Conservation (phyloP, 2,888 invertebrate genomes). For the Drosophila neonasuta region DNA sequence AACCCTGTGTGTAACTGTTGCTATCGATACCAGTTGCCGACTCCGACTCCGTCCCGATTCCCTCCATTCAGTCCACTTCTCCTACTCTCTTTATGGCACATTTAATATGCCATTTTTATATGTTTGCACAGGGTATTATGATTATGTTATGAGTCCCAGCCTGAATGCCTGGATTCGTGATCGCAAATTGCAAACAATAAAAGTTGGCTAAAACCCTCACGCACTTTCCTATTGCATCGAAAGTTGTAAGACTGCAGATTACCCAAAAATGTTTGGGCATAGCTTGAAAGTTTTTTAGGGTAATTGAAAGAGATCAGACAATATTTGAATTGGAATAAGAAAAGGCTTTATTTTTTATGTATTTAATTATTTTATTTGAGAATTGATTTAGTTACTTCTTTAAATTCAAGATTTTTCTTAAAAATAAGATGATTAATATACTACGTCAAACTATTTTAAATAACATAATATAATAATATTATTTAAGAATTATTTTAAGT, state of each 20-base stretch:
- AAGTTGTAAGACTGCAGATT: not conserved
- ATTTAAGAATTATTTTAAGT: too few species aligned
- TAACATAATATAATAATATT: too few species aligned
- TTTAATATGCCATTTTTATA: slow-evolving; percentile 58
- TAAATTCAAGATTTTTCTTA: too few species aligned
- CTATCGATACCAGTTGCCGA: slow-evolving; percentile 67
- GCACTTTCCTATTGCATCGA: not conserved
- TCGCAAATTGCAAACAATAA: slow-evolving; percentile 17
- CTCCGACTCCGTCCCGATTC: slow-evolving; percentile 22
- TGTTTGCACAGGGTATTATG: slow-evolving; percentile 48
- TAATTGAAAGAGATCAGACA: too few species aligned
- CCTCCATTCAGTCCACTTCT: not conserved
- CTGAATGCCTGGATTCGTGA: slow-evolving; percentile 13
- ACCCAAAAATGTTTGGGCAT: not conserved
- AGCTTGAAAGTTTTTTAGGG: not conserved
- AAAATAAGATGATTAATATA: too few species aligned
- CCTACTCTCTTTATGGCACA: slow-evolving; percentile 38
- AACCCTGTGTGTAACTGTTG: slow-evolving; percentile 64
- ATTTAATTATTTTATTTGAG: too few species aligned
- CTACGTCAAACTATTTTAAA: too few species aligned
- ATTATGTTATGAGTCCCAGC: slow-evolving; percentile 33
- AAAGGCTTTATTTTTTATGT: too few species aligned
- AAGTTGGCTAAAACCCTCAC: not conserved
- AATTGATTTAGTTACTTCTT: too few species aligned
- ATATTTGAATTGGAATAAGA: too few species aligned